These are phyloP conservation scores for Strix uralensis DNA, from an alignment of 2,113 vertebrate genomes.

Conservation along the genomic window DNA sequence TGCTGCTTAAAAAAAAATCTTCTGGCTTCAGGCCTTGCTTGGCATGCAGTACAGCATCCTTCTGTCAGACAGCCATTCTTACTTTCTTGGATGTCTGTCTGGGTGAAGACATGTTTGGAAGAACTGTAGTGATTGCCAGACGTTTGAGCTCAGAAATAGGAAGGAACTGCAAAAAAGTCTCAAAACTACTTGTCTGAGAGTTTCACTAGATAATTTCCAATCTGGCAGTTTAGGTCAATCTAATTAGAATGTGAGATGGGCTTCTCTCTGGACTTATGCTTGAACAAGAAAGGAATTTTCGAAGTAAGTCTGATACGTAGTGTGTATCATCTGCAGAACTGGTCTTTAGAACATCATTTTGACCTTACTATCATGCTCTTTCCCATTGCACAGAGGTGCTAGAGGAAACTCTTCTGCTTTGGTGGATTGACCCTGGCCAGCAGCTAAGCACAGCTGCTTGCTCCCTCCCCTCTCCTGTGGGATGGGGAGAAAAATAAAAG, in stretches of 20 bases:
- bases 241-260: neutral
- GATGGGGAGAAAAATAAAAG: neutral
- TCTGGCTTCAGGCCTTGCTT: constrained; percentile 45
- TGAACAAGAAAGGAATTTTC: neutral
- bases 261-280: neutral
- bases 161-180: neutral
- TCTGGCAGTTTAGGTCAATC: neutral
- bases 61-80: constrained; percentile 52
- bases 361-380: neutral
- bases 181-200: neutral
- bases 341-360: neutral
- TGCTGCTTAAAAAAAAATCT: neutral
- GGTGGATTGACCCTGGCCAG: neutral
- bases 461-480: neutral
- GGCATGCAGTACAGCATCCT: neutral
- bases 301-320: neutral
- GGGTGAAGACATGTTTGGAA: constrained; percentile 27
- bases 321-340: neutral
- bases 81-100: constrained; percentile 25
- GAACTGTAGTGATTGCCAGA: constrained; percentile 16
- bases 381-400: neutral
- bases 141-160: neutral
- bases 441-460: neutral
- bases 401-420: neutral
- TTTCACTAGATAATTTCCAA: neutral